Conservation (phyloP, 2,797 vertebrate genomes). For the Gobio occitaniae region DNA sequence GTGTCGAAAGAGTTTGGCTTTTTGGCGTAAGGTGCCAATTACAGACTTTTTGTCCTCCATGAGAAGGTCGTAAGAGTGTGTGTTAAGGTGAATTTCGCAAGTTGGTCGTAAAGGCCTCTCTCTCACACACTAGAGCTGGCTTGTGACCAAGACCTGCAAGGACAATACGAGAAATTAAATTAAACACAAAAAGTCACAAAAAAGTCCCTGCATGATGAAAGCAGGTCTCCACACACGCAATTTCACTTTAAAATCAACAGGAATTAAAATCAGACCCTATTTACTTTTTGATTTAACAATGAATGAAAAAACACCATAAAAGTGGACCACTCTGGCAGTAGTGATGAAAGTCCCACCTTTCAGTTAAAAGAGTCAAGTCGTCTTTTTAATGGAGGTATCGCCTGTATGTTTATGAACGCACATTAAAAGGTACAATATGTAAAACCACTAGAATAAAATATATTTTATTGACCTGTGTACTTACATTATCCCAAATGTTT, state of each 20-base stretch:
- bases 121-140: conserved; percentile 27
- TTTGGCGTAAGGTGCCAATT: conserved; percentile 70
- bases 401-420: too few relatives aligned
- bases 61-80: neutral
- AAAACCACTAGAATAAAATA: too few relatives aligned
- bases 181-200: conserved; percentile 2
- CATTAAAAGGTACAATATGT: neutral
- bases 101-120: conserved; percentile 8
- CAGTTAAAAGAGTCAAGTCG: neutral
- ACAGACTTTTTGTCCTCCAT: conserved; percentile 69
- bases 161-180: neutral
- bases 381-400: neutral
- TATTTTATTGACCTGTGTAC: too few relatives aligned
- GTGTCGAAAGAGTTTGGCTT: conserved; percentile 68
- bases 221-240: neutral
- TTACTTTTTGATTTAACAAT: neutral
- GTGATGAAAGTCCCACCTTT: neutral
- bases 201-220: neutral
- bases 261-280: neutral
- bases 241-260: neutral
- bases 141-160: conserved; percentile 40
- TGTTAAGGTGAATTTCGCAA: neutral
- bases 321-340: neutral
- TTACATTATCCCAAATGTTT: too few relatives aligned
- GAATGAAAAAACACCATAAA: neutral